Evolutionary conservation across 1,140 invertebrate genomes (phyloP), one percentile per base, ranked within the genome.

Genomic region (Lutraria rhynchaena): DNA sequence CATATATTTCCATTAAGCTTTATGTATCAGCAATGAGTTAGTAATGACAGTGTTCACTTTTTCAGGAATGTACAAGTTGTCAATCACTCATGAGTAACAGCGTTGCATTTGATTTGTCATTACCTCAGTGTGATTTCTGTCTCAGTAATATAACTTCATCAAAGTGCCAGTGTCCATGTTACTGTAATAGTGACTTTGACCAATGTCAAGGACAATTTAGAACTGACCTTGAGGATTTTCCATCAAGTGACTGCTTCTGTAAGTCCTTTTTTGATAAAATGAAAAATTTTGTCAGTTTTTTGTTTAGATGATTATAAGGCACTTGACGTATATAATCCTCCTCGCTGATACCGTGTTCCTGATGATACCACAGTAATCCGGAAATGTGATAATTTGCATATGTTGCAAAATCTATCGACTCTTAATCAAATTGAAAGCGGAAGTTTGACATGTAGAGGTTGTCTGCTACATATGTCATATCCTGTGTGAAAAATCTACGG

Each of bases 161-260:
- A 13, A 55, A 2, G 19, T 71, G 69, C 33, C 69, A 71, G 33
- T 71, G 69, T 22, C 49, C 46, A 17, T 71, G 69, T 57, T 53
- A 35, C 29, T 71, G 69, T 57, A 46, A 71, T 44, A 55, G 49
- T 3, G 51, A 57, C 29, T 41, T 55, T 46, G 51, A 71, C 27
- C 33, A 31, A 24, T 71, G 69, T 17, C 69, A 71, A 37, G 69
- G 49, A 55, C 69, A 71, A 46, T 71, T 67, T 41, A 67, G 57
- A 11, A 71, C 31, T 35, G 49, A 55, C 37, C 29, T 55, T 22
- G 15, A 71, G 11, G 49, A 71, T 29, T 71, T 71, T 57, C 69
- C 69, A 22, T 51, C 49, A 29, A 5, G 1, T 1, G 29, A 44
- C 17, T 71, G 69, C 19, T 71, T 55, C 35, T 55, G 69, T 57